Evolutionary conservation across 2,888 invertebrate species (phyloP).

Genomic region (Lasioglossum malachurum): DNA sequence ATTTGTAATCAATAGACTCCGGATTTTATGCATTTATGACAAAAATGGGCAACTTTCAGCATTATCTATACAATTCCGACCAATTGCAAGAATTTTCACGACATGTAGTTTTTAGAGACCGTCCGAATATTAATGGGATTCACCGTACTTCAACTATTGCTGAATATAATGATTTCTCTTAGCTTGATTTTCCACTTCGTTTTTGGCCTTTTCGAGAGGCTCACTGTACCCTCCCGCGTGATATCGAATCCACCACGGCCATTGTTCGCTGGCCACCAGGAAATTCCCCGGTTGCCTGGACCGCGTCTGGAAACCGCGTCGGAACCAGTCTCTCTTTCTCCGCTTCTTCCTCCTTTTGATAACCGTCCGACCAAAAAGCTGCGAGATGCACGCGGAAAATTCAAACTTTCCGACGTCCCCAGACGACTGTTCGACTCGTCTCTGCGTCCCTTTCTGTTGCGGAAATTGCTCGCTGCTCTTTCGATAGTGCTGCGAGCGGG

Average conservation of each 20-base stretch:
- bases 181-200: neutral
- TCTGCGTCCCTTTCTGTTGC: neutral
- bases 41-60: too few relatives aligned
- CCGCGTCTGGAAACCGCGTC: neutral
- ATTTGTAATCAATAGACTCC: too few relatives aligned
- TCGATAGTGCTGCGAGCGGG: neutral
- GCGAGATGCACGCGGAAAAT: constrained; percentile 11
- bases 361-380: neutral
- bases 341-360: neutral
- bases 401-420: neutral
- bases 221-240: neutral
- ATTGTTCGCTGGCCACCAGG: constrained; percentile 6
- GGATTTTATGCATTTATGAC: too few relatives aligned
- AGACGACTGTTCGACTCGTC: neutral
- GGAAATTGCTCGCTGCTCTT: neutral
- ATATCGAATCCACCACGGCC: constrained; percentile 21
- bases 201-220: neutral
- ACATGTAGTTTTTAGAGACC: too few relatives aligned
- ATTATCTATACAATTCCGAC: too few relatives aligned
- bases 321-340: neutral
- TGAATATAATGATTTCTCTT: neutral
- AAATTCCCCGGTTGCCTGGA: neutral
- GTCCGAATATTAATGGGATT: too few relatives aligned
- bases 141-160: neutral
- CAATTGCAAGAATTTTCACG: too few relatives aligned